Percentiles rank a stretch among this genome's conserved stretches.
Evolutionary conservation across 2,113 vertebrate species (phyloP).

Genomic region (Eretmochelys imbricata): DNA sequence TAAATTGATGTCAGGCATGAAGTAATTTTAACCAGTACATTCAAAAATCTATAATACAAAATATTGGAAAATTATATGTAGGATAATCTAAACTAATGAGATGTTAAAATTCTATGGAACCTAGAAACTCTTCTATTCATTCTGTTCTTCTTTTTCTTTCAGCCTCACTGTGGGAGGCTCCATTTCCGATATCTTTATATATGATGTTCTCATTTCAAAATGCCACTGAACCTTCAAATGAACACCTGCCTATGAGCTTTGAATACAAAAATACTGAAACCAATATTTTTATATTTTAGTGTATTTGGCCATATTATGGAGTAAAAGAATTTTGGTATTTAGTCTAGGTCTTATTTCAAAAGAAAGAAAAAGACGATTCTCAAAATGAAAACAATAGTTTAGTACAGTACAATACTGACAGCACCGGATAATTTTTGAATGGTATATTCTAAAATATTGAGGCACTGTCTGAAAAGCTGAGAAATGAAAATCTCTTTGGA

Average conservation of each 20-base stretch:
- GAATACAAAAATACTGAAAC: slow-evolving; percentile 85
- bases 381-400: slow-evolving; percentile 48
- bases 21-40: slow-evolving; percentile 80
- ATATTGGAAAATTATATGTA: slow-evolving; percentile 82
- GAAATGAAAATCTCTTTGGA: not conserved
- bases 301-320: slow-evolving; percentile 68
- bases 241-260: slow-evolving; percentile 83
- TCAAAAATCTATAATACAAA: slow-evolving; percentile 77
- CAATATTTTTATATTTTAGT: slow-evolving; percentile 85
- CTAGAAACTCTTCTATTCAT: slow-evolving; percentile 85
- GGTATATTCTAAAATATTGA: slow-evolving; percentile 22
- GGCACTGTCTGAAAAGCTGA: not conserved
- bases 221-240: slow-evolving; percentile 88
- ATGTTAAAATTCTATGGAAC: slow-evolving; percentile 86
- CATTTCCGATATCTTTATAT: slow-evolving; percentile 87
- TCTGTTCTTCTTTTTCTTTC: slow-evolving; percentile 82
- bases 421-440: slow-evolving; percentile 2
- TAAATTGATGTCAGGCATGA: slow-evolving; percentile 78
- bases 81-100: slow-evolving; percentile 86
- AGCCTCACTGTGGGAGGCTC: slow-evolving; percentile 84
- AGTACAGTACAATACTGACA: slow-evolving; percentile 33
- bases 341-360: slow-evolving; percentile 47
- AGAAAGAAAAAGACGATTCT: slow-evolving; percentile 37
- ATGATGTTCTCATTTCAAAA: slow-evolving; percentile 87
- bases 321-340: slow-evolving; percentile 62